phyloP scores from a whole-genome alignment of 2,113 vertebrate species.

The Procavia capensis region DNA sequence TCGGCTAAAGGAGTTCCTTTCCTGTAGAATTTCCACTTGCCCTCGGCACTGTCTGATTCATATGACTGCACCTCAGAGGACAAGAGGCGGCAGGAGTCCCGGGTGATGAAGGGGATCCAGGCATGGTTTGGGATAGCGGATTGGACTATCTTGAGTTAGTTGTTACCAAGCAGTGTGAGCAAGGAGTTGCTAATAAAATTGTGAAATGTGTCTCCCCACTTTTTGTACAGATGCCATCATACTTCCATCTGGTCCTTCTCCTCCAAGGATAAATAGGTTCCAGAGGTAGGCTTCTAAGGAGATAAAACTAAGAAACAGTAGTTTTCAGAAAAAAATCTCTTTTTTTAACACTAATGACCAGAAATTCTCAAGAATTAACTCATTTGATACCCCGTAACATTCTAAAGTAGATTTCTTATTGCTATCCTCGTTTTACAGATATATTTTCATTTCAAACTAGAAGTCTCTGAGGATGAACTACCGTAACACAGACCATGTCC shows the following conservation, averaged over 20 bases:
- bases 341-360: neutral
- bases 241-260: neutral
- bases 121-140: rapidly evolving
- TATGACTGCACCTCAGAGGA: rapidly evolving
- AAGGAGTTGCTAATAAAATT: neutral
- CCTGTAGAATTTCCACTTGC: too few species aligned
- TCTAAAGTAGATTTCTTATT: too few species aligned
- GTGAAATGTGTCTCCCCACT: neutral
- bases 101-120: neutral
- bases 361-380: neutral
- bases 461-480: neutral
- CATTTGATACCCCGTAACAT: too few species aligned
- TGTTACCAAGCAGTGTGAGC: neutral
- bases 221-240: neutral
- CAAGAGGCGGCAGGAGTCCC: neutral
- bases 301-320: neutral
- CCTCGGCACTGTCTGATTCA: neutral
- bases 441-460: conserved; percentile 1
- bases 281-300: neutral
- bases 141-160: neutral
- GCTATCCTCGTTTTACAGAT: neutral
- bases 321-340: neutral
- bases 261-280: neutral
- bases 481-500: neutral
- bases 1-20: neutral